Evolutionary conservation across 2,113 vertebrate genomes (phyloP), one percentile per base, ranked within the genome.

Genomic region (Menidia beryllina): DNA sequence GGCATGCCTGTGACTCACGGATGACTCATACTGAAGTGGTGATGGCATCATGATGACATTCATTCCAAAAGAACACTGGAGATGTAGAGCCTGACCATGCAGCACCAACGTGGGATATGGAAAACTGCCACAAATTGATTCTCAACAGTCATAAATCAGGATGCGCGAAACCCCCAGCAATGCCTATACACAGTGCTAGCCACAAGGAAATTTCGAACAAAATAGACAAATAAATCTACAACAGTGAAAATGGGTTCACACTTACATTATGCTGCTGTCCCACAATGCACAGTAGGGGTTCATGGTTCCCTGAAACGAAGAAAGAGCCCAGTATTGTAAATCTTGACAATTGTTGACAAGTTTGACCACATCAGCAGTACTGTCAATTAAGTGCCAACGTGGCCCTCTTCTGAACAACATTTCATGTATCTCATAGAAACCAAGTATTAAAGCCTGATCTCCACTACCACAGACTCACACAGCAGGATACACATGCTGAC

Each of bases 271-370:
- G 83, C 89, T 94, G 88, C 94, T 95, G 92, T 98, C 97, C 98
- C 98, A 99, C 64, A 98, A 92, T 55, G 97, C 97, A 86, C 98
- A 99, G 91, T 96, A 97, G 21, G 98, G 98, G 83, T 97, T 97
- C 92, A 96, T 82, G 38, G 97, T 97, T 63, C 98, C 96, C 97
- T 99, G 88, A 77, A 94, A 91, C 71, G 77, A 39, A 84, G 69
- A 39, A 83, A 85, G 79, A 70, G 36, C 36, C 82, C 25, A 70
- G 36, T 71, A 72, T 60, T 86, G 11, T 64, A 23, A 62, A 72
- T 65, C 27, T 57, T 21, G 13, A 70, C 43, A 45, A 75, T 36
- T 38, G 71, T 11, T 39, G 15, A 52, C 59, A 58, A 87, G 68
- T 58, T 27, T 53, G 53, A 26, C 60, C 60, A 69, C 50, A 63